Evolutionary conservation across 2,888 invertebrate genomes (phyloP), one percentile per base, ranked within the genome.

Genomic region (Cheilosia vulpina): DNA sequence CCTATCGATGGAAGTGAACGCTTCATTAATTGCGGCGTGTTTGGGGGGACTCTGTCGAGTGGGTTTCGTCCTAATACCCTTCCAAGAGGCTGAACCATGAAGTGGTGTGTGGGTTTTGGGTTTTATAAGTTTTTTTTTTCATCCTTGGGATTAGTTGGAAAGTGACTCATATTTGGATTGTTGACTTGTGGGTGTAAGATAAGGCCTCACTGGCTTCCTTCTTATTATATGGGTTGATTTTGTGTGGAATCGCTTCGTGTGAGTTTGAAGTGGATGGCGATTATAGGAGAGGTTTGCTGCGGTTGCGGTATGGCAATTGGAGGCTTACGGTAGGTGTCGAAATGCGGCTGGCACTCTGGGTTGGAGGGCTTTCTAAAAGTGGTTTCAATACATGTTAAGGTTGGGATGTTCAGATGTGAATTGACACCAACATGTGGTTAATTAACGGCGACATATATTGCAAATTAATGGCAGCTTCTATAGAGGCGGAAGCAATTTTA

Each of bases 21-120:
- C 79, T 73, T 45, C 63, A 83, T 73, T 79, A 79, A 83, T 53
- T 63, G 62, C 55, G 68, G 34, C 19, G 31, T 66, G 52, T 34
- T 55, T 21, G 0, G 38, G 47, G 57, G 45, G 47, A 41, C 50
- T 72, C 55, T 63, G 68, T 78, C 50, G 62, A 78, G 72, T 63
- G 63, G 73, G 62, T 73, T 63, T 43, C 45, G 34, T 34, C 45
- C 41, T 72, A 71, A 50, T 57, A 4, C 9, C 43, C 63, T 53
- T 27, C 15, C 13, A 11, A 9, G 62, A 55, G 27, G 13, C 45
- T 31, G 24, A 58, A 63, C 17, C 4, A 24, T 21, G 24, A 58
- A 69, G 58, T 38, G 38, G 21, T 62, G 55, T 21, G 58, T 69
- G 55, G 41, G 24, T 62, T 43, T 72, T 68, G 1, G 50, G 17